A percentile compares a stretch with the other conserved stretches of the same genome.
Evolutionary conservation across 2,113 vertebrate species (phyloP).

Genomic region (Mus pahari): DNA sequence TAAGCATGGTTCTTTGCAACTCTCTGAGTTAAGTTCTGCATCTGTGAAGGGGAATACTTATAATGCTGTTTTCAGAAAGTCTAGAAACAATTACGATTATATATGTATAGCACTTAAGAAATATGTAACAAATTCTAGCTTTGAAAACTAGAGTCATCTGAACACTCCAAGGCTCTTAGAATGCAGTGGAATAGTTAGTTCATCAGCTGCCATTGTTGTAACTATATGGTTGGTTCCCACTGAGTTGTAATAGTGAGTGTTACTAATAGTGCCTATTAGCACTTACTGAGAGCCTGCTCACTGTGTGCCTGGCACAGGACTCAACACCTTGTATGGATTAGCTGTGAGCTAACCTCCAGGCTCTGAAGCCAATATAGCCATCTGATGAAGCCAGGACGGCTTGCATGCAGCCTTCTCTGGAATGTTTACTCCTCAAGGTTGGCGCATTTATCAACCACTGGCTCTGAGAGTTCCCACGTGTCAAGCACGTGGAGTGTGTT

Average conservation of each 20-base stretch:
- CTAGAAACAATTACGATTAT: not conserved
- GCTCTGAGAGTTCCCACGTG: constrained; percentile 52
- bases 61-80: not conserved
- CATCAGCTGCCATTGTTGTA: not conserved
- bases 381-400: not conserved
- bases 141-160: constrained; percentile 15
- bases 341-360: not conserved
- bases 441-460: constrained; percentile 49
- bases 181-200: not conserved
- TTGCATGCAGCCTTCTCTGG: constrained; percentile 3
- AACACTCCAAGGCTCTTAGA: not conserved
- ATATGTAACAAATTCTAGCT: not conserved
- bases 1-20: not conserved
- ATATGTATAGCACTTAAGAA: not conserved
- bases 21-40: constrained; percentile 2
- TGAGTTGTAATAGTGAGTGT: not conserved
- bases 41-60: not conserved
- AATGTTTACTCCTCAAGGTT: not conserved
- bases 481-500: constrained; percentile 47
- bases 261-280: not conserved
- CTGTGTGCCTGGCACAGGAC: too few species aligned
- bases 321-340: not conserved
- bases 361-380: not conserved
- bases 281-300: not conserved
- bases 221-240: not conserved